phyloP scores from a whole-genome alignment of 2,888 invertebrate genomes.

The Hemaris fuciformis region DNA sequence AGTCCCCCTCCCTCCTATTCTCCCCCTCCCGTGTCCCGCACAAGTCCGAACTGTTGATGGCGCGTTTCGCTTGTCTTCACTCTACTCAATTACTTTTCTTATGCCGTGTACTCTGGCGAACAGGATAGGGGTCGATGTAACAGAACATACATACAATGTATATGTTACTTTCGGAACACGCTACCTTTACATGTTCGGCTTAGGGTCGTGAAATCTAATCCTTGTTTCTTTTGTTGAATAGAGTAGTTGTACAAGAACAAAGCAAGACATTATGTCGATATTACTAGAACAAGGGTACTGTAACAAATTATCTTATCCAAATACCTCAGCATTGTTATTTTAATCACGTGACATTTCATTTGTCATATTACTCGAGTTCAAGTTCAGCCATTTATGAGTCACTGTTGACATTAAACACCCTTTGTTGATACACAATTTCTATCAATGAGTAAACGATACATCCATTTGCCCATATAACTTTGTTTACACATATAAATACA shows the following conservation, averaged over 20 bases:
- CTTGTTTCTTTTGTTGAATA: not conserved
- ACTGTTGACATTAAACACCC: too few species aligned
- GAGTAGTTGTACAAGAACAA: not conserved
- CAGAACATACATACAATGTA: not conserved
- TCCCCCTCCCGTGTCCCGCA: not conserved
- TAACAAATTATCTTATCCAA: too few species aligned
- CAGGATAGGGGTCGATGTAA: not conserved
- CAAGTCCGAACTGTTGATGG: not conserved
- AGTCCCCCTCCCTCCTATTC: not conserved
- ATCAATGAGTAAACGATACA: too few species aligned
- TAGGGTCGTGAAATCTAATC: not conserved
- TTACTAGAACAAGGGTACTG: too few species aligned
- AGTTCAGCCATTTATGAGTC: too few species aligned
- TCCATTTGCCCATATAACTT: too few species aligned
- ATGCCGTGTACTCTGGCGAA: not conserved
- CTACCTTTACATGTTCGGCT: not conserved
- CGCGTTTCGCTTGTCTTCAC: slow-evolving; percentile 7
- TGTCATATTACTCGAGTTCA: too few species aligned
- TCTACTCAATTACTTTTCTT: slow-evolving; percentile 8
- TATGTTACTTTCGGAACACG: not conserved
- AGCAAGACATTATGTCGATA: not conserved
- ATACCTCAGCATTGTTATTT: too few species aligned
- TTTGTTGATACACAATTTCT: too few species aligned
- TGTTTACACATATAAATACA: too few species aligned
- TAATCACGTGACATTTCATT: too few species aligned